Evolutionary conservation across 2,797 vertebrate genomes (phyloP), one percentile per base, ranked within the genome.

Genomic region (Ciconia nigra): DNA sequence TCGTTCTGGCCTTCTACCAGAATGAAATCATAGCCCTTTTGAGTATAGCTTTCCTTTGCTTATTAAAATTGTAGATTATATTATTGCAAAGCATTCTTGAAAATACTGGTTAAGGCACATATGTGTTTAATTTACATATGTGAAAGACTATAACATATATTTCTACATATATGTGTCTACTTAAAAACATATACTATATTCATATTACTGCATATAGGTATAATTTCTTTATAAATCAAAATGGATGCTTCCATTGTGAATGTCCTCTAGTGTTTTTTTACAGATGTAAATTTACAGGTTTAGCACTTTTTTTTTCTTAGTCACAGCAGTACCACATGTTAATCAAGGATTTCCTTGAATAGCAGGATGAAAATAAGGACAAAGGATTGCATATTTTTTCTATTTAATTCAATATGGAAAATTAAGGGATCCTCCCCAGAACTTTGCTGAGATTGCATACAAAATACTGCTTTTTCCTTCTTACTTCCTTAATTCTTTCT

Each of bases 101-200:
- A 90, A 92, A 63, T 12, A 18, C 6, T 39, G 11, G 1, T 35
- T 69, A 51, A 39, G 10, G 4, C 3, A 35, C 0, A 10, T 19
- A 22, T 1, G 2, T 49, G 17, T 46, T 89, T 54, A 35, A 70
- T 70, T 80, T 62, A 21, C 2, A 1, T 2, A 6, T 14, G 4
- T 35, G 18, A 46, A n/a, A 0, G 1, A 25, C 18, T 47, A 4
- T 31, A 54, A 17, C 1, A 0, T 5, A 6, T 26, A 15, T 35
- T 28, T 35, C 42, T 78, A 63, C 44, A 29, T 11, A 35, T 0
- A 3, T 13, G 3, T 31, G 2, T 6, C 19, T 80, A 17, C 9
- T 33, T 22, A 49, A 65, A 65, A 21, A 17, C 5, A 7, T 1
- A 7, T 1, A 12, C 11, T 20, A 16, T 4, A 10, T 51, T 58